Conservation (phyloP, 2,888 invertebrate genomes). For the Argyra leucocephala region DNA sequence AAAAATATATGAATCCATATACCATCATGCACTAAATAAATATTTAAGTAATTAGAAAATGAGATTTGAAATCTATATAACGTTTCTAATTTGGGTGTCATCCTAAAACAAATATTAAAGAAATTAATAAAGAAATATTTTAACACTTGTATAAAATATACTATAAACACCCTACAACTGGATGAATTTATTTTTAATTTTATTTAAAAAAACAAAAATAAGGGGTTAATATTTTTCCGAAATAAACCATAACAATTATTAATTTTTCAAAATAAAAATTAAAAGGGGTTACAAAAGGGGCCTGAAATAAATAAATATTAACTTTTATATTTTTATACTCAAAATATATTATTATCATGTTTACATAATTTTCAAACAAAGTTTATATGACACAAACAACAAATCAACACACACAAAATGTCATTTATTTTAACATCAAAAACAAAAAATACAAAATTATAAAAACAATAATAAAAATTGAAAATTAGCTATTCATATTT, state of each 20-base stretch:
- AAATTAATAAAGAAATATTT: not conserved
- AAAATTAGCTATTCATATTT: constrained; percentile 3
- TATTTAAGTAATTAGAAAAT: not conserved
- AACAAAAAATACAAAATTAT: not conserved
- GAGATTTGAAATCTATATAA: too few species aligned
- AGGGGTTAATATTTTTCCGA: not conserved
- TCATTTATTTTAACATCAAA: not conserved
- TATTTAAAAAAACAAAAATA: too few species aligned
- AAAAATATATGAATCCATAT: not conserved
- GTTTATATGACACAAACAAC: not conserved
- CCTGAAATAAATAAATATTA: not conserved
- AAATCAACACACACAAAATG: not conserved
- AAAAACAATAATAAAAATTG: not conserved
- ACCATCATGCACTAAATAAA: not conserved
- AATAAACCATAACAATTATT: constrained; percentile 6
- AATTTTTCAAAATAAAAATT: not conserved
- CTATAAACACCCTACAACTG: too few species aligned
- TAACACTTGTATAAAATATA: not conserved
- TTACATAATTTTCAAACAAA: not conserved
- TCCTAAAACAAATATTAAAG: not conserved
- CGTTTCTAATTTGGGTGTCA: not conserved
- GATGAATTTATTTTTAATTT: too few species aligned
- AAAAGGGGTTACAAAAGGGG: not conserved
- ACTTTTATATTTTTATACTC: not conserved
- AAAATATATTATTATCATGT: not conserved